A percentile compares a stretch with the other conserved stretches of the same genome.
phyloP scores from a whole-genome alignment of 2,888 invertebrate species.

The Meiosimyza decipiens region DNA sequence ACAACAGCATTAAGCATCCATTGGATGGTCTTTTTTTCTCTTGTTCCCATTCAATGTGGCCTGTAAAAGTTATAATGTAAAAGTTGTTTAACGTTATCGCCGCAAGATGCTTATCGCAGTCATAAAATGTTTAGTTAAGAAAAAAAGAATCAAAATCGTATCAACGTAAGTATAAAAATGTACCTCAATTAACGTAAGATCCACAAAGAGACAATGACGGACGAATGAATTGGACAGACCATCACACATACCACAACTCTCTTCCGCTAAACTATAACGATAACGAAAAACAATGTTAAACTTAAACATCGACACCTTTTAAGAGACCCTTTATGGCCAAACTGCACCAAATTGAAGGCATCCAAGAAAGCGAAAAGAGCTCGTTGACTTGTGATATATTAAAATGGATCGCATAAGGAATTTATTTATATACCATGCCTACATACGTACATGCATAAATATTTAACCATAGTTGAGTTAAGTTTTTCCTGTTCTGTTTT shows the following conservation, averaged over 20 bases:
- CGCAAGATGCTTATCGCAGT: constrained; percentile 41
- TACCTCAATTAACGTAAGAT: constrained; percentile 33
- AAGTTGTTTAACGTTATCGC: constrained; percentile 41
- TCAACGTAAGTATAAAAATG: constrained; percentile 21
- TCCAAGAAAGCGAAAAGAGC: constrained; percentile 8
- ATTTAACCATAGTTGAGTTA: constrained; percentile 33
- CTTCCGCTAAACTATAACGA: constrained; percentile 58
- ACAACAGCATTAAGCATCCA: too few species aligned
- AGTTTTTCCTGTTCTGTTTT: constrained; percentile 46
- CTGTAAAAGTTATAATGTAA: constrained; percentile 30
- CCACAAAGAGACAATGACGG: neutral
- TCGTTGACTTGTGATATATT: constrained; percentile 53
- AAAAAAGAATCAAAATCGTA: constrained; percentile 20
- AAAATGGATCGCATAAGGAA: constrained; percentile 49
- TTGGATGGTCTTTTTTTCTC: too few species aligned
- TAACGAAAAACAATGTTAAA: constrained; percentile 63
- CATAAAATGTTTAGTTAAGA: constrained; percentile 40
- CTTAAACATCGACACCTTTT: constrained; percentile 65
- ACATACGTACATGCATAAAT: constrained; percentile 2
- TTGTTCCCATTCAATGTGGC: too few species aligned
- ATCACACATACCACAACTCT: neutral
- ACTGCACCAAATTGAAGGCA: neutral
- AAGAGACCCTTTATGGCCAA: constrained; percentile 51
- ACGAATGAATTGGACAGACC: neutral
- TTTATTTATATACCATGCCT: constrained; percentile 14